Percentiles rank a stretch among this genome's conserved stretches.
Conservation (phyloP, 53 echinoderm and acorn worm genomes). For the Apostichopus leukothele region DNA sequence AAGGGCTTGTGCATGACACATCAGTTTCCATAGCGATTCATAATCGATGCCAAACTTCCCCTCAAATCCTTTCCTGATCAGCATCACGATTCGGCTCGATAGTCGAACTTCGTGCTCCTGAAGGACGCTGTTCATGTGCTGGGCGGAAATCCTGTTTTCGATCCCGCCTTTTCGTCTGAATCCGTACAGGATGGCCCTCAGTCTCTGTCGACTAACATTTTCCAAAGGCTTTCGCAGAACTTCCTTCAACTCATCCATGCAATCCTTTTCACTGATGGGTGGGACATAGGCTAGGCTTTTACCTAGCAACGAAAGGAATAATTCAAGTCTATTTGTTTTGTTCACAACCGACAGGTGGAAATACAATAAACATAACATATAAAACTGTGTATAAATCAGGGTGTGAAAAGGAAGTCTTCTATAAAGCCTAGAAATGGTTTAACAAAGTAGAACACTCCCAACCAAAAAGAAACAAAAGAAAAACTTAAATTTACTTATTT, state of each 20-base stretch:
- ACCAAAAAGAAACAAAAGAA: too few species aligned
- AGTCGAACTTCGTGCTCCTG: constrained; percentile 77
- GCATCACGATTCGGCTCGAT: constrained; percentile 61
- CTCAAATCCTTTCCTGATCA: constrained; percentile 77
- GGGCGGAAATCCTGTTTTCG: constrained; percentile 72
- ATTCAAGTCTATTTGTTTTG: too few species aligned
- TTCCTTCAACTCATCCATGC: constrained; percentile 82
- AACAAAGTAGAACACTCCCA: too few species aligned
- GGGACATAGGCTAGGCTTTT: constrained; percentile 46
- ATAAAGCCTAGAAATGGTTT: too few species aligned
- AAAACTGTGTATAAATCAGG: too few species aligned
- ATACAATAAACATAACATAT: too few species aligned
- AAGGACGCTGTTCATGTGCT: constrained; percentile 75
- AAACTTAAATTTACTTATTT: too few species aligned
- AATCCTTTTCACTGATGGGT: constrained; percentile 51
- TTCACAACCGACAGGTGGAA: too few species aligned
- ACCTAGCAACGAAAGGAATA: neutral
- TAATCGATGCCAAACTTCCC: constrained; percentile 81
- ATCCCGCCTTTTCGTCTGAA: constrained; percentile 84
- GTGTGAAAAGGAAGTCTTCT: too few species aligned
- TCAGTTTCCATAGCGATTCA: constrained; percentile 87
- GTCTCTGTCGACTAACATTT: constrained; percentile 88
- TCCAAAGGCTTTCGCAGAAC: constrained; percentile 63
- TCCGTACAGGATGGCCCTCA: constrained; percentile 84
- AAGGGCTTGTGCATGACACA: constrained; percentile 85